These are phyloP conservation scores for Drosophila grimshawi DNA, from an alignment of 1,140 invertebrate species.

Conservation along the genomic window DNA sequence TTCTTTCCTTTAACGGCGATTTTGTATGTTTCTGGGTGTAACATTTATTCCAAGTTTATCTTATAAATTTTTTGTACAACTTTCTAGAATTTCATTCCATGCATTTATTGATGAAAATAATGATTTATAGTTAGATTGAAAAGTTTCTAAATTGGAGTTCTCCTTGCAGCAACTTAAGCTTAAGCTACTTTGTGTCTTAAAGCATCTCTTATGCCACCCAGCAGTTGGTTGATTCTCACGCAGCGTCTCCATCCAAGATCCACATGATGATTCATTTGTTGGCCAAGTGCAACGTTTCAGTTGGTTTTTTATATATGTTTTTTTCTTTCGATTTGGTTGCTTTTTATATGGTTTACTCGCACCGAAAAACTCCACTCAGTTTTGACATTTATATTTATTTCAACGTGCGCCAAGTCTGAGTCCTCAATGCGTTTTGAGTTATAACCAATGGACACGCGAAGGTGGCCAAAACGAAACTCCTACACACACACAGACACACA, in stretches of 20 bases:
- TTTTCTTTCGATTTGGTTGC: constrained; percentile 17
- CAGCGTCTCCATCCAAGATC: constrained; percentile 39
- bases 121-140: neutral
- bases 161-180: neutral
- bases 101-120: neutral
- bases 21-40: too few species aligned
- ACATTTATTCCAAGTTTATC: too few species aligned
- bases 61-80: neutral
- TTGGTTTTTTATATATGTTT: constrained; percentile 3
- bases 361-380: constrained; percentile 74
- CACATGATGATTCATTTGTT: constrained; percentile 64
- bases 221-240: constrained; percentile 57
- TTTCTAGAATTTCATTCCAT: neutral
- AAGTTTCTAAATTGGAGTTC: neutral
- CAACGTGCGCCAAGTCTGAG: constrained; percentile 68
- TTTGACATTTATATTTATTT: constrained; percentile 84
- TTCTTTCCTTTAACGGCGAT: too few species aligned
- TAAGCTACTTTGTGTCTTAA: neutral
- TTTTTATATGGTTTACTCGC: constrained; percentile 38
- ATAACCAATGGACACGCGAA: constrained; percentile 79
- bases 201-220: constrained; percentile 25
- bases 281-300: constrained; percentile 54
- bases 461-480: constrained; percentile 67
- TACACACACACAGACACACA: constrained; percentile 30
- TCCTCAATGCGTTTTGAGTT: constrained; percentile 73